Evolutionary conservation across 2,113 vertebrate genomes (phyloP).

Genomic region (Tenebrosternarchus preto): DNA sequence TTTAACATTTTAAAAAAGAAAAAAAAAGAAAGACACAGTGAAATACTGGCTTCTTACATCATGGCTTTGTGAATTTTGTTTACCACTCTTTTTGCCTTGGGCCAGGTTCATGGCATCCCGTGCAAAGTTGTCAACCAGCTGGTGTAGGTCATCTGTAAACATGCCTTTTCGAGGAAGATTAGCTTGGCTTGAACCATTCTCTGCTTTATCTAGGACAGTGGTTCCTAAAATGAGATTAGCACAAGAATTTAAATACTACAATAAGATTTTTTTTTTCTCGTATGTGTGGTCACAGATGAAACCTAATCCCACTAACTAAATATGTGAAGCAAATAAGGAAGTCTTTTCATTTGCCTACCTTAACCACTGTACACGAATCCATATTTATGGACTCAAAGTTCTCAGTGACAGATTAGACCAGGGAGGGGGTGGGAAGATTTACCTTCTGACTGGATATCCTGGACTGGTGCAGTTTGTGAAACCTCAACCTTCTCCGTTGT

Average conservation of each 20-base stretch:
- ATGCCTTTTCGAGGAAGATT: constrained; percentile 85
- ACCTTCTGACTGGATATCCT: constrained; percentile 42
- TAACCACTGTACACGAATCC: background rate
- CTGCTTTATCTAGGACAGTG: constrained; percentile 53
- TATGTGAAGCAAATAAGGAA: background rate
- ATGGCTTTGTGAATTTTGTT: constrained; percentile 63
- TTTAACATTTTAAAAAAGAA: background rate
- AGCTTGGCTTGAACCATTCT: constrained; percentile 66
- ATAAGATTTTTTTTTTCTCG: no score
- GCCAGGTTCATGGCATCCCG: constrained; percentile 90
- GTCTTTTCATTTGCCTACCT: background rate
- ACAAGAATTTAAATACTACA: no score
- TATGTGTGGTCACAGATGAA: no score
- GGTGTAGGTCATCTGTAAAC: constrained; percentile 94
- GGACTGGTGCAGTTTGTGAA: background rate
- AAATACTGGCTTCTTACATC: constrained; percentile 72
- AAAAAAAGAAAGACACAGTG: no score
- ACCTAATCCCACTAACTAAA: no score
- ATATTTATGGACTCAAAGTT: no score
- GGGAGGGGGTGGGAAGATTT: background rate
- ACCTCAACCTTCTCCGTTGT: constrained; percentile 4
- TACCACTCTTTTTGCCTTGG: constrained; percentile 85
- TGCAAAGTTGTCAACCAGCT: constrained; percentile 95
- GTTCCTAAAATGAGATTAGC: constrained; percentile 50
- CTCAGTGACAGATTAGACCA: background rate